Evolutionary conservation across 2,797 vertebrate genomes (phyloP), one percentile per base, ranked within the genome.

Genomic region (Oreochromis mossambicus): DNA sequence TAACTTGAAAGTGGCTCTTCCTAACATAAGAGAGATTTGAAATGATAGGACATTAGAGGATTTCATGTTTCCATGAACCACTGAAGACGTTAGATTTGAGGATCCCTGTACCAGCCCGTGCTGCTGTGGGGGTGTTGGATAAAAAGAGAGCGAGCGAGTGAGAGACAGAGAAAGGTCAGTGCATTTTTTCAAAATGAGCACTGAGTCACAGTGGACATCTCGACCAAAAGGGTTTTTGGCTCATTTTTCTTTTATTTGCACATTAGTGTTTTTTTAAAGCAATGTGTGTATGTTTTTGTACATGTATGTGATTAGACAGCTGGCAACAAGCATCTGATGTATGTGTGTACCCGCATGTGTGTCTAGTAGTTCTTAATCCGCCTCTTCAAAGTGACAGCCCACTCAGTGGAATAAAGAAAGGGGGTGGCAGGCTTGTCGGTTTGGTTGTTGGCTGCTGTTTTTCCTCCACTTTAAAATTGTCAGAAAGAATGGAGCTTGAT

Each of bases 321-420:
- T 88, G 91, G 56, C 10, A 13, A 79, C 56, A 85, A 77, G 46
- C 66, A 84, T 81, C 76, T 86, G 66, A 56, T 80, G 63, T 81
- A 73, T 54, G 36, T 81, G 52, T 54, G 32, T 84, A 52, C 34
- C 32, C 19, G 17, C 36, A 52, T 82, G 76, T 86, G 78, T 89
- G 68, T 52, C 36, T 77, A n/a, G 83, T 77, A 43, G 79, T 79
- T 82, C 80, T 87, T 93, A 90, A 93, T 92, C 93, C 80, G 83
- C 87, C 89, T 89, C 86, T 88, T 86, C 82, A 83, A 82, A 93
- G 86, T 83, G 83, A 91, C 93, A 58, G 92, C 78, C 51, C 86
- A 92, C 91, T 89, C 83, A 66, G 63, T 0, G 91, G 90, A 83
- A 48, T 83, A 50, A 77, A 68, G 80, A 80, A 73, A 84, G 84